Percentiles rank a stretch among this genome's conserved stretches.
These are phyloP conservation scores for Drosophila equinoxialis DNA, from an alignment of 1,140 invertebrate species.

Conservation along the genomic window DNA sequence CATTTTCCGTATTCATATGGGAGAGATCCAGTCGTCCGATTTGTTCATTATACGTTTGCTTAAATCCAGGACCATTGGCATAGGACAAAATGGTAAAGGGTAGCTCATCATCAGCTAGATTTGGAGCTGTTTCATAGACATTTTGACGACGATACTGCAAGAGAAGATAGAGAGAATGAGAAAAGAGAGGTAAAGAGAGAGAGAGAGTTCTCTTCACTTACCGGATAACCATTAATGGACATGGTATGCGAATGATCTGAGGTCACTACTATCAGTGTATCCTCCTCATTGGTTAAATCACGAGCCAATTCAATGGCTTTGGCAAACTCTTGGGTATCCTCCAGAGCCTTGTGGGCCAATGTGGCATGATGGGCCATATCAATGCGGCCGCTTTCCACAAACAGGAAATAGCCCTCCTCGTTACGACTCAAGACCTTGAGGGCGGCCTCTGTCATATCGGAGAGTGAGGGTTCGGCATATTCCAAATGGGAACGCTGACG, in stretches of 20 bases:
- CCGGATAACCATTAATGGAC: slow-evolving; percentile 88
- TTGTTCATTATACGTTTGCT: slow-evolving; percentile 48
- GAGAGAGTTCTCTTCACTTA: slow-evolving; percentile 30
- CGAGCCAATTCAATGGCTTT: slow-evolving; percentile 88
- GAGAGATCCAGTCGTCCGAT: slow-evolving; percentile 59
- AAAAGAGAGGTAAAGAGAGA: neutral
- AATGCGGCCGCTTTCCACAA: slow-evolving; percentile 94
- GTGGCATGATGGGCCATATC: slow-evolving; percentile 93
- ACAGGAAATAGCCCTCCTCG: slow-evolving; percentile 93
- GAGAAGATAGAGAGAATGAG: neutral
- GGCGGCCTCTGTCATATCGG: slow-evolving; percentile 93
- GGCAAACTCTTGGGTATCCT: slow-evolving; percentile 91
- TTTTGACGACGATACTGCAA: slow-evolving; percentile 85
- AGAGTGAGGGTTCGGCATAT: slow-evolving; percentile 87
- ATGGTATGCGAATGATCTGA: slow-evolving; percentile 93
- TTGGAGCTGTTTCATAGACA: slow-evolving; percentile 84
- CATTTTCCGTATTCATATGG: slow-evolving; percentile 44
- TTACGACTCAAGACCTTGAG: slow-evolving; percentile 91
- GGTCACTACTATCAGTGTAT: slow-evolving; percentile 91
- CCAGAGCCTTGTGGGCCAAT: slow-evolving; percentile 89
- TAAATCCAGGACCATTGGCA: slow-evolving; percentile 87
- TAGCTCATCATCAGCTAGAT: slow-evolving; percentile 82
- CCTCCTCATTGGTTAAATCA: slow-evolving; percentile 86
- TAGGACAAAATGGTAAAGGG: slow-evolving; percentile 90
- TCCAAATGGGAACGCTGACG: slow-evolving; percentile 82